Evolutionary conservation across 2,888 invertebrate genomes (phyloP).

Genomic region (Acrocyrtus sp.): DNA sequence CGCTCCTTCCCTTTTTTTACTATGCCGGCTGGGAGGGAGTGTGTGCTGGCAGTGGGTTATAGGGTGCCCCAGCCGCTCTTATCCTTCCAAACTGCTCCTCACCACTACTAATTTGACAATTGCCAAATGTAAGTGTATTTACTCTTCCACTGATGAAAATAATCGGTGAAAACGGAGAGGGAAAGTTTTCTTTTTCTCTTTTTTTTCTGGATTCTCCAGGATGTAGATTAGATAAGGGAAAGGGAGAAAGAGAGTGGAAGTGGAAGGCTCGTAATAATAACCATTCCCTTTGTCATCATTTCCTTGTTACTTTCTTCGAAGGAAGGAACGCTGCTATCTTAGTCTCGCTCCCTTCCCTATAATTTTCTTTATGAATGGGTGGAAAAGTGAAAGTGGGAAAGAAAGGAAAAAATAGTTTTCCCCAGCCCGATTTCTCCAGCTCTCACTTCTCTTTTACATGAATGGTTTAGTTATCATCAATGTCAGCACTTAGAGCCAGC

Average conservation of each 20-base stretch:
- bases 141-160: background rate
- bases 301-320: conserved; percentile 7
- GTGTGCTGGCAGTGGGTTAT: too few species aligned
- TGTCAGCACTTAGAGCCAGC: conserved; percentile 29
- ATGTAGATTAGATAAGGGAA: background rate
- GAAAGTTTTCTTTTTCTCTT: background rate
- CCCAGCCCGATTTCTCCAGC: background rate
- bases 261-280: conserved; percentile 9
- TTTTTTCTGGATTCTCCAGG: background rate
- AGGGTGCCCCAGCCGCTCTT: too few species aligned
- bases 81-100: background rate
- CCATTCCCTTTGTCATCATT: background rate
- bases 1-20: background rate
- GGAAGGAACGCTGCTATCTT: conserved; percentile 23
- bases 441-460: conserved; percentile 20
- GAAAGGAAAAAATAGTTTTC: conserved; percentile 23
- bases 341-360: background rate
- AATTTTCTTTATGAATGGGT: background rate
- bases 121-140: conserved; percentile 41
- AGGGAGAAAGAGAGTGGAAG: background rate
- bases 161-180: background rate
- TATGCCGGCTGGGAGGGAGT: too few species aligned
- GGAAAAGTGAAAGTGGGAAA: conserved; percentile 1
- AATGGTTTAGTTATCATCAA: conserved; percentile 53
- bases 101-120: conserved; percentile 41